Evolutionary conservation across 1,140 invertebrate genomes (phyloP).

Genomic region (Prorops nasuta): DNA sequence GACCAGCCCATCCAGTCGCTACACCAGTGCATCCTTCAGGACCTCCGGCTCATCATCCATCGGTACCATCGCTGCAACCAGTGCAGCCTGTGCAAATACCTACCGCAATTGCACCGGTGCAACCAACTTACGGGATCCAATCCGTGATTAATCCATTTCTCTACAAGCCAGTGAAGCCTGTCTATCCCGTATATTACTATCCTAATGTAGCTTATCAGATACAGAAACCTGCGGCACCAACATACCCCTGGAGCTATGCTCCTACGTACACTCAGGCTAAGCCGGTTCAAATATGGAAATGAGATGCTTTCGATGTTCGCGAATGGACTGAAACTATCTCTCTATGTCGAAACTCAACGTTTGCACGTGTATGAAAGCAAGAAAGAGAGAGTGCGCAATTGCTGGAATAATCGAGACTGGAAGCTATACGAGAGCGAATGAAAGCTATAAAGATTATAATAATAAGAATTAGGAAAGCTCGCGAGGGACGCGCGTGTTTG

Average conservation of each 20-base stretch:
- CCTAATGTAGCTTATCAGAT: constrained; percentile 31
- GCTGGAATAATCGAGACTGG: no score
- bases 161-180: constrained; percentile 43
- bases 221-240: constrained; percentile 29
- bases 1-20: constrained; percentile 26
- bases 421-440: no score
- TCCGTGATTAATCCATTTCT: constrained; percentile 34
- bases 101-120: constrained; percentile 17
- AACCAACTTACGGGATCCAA: constrained; percentile 40
- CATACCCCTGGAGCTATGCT: constrained; percentile 42
- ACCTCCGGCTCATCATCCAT: no score
- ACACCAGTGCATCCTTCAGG: constrained; percentile 20
- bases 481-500: no score
- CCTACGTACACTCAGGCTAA: constrained; percentile 31
- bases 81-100: constrained; percentile 28
- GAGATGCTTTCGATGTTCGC: neutral
- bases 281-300: constrained; percentile 33
- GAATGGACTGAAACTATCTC: neutral
- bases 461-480: no score
- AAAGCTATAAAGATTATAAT: no score
- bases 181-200: constrained; percentile 44
- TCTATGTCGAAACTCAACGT: neutral
- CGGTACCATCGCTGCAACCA: constrained; percentile 23
- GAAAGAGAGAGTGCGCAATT: neutral
- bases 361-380: neutral